These are phyloP conservation scores for Phoenicopterus ruber DNA, from an alignment of 2,113 vertebrate genomes.

Conservation along the genomic window DNA sequence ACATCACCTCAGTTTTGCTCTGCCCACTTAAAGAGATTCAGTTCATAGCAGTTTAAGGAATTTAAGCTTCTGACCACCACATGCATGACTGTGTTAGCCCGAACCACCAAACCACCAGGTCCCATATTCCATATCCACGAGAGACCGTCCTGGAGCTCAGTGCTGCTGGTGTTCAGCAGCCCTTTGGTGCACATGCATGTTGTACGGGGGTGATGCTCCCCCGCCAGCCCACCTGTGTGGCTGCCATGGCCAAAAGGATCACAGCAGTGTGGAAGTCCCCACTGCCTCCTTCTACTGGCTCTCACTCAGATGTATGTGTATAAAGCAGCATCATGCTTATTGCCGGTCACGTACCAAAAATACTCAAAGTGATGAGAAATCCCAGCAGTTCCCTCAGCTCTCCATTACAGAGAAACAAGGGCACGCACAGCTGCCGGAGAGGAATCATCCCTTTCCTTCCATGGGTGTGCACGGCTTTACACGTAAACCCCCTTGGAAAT, in stretches of 20 bases:
- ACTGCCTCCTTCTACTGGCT: background rate
- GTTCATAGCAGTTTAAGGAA: background rate
- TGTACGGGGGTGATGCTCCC: background rate
- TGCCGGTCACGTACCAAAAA: background rate
- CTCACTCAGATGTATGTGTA: background rate
- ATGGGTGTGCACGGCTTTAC: background rate
- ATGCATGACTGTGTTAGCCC: background rate
- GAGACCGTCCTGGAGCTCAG: background rate
- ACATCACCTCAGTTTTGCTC: background rate
- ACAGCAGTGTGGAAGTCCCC: background rate
- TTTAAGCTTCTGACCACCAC: background rate
- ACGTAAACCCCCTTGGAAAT: background rate
- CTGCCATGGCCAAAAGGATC: background rate
- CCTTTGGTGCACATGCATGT: background rate
- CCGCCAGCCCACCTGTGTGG: background rate
- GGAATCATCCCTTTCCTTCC: background rate
- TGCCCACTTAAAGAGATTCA: background rate
- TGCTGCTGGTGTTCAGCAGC: background rate
- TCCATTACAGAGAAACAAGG: background rate
- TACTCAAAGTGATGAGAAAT: background rate
- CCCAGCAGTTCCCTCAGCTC: background rate
- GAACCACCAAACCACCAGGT: background rate
- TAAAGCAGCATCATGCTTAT: background rate
- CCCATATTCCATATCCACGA: fast-evolving
- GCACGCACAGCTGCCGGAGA: background rate